Evolutionary conservation across 2,113 vertebrate genomes (phyloP).

Genomic region (Lepidothrix coronata): DNA sequence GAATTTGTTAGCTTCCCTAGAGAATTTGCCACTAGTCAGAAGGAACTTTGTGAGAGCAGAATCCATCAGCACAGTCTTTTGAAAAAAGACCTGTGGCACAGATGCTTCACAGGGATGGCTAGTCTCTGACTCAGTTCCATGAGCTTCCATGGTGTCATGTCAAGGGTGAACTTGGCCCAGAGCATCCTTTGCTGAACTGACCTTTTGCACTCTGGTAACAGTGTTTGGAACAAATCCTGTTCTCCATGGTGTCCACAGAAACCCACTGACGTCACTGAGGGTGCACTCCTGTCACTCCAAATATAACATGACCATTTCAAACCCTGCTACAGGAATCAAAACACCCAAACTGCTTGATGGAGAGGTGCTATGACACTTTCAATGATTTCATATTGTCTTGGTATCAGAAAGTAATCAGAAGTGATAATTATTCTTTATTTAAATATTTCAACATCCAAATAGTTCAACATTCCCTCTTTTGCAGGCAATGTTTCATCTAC

Average conservation of each 20-base stretch:
- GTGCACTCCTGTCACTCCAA: not conserved
- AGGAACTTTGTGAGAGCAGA: not conserved
- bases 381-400: not conserved
- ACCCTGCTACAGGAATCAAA: constrained; percentile 48
- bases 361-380: not conserved
- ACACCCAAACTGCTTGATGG: not conserved
- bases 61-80: not conserved
- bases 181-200: not conserved
- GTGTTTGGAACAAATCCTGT: not conserved
- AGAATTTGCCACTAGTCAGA: not conserved
- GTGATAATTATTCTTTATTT: not conserved
- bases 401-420: not conserved
- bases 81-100: not conserved
- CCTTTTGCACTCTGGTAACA: not conserved
- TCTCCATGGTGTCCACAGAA: not conserved
- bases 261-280: not conserved
- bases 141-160: not conserved
- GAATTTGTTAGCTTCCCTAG: not conserved
- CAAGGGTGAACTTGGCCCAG: not conserved
- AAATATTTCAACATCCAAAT: not conserved
- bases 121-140: not conserved
- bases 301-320: not conserved
- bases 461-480: not conserved
- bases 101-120: rapidly evolving
- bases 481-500: not conserved